Conservation (phyloP, 2,888 invertebrate genomes). For the Griposia aprilina region DNA sequence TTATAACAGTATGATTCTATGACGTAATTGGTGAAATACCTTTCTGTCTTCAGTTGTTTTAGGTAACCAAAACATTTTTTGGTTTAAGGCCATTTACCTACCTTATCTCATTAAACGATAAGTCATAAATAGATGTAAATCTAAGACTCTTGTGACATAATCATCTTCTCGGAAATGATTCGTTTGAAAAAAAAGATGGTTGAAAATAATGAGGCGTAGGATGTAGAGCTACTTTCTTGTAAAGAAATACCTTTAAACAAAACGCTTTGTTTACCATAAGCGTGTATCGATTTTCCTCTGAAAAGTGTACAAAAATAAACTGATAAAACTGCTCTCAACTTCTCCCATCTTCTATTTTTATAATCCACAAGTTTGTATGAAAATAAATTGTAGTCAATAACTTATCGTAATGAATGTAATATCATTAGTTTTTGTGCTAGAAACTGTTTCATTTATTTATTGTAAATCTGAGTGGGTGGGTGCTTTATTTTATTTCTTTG, state of each 20-base stretch:
- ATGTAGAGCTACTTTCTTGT: neutral
- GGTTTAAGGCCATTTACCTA: too few species aligned
- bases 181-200: slow-evolving; percentile 11
- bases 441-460: slow-evolving; percentile 22
- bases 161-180: neutral
- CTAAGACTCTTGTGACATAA: neutral
- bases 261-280: neutral
- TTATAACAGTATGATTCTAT: neutral
- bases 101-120: slow-evolving; percentile 3
- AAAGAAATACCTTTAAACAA: neutral
- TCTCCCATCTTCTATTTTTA: slow-evolving; percentile 4
- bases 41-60: too few species aligned
- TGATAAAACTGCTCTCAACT: neutral
- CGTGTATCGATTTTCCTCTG: neutral
- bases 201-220: slow-evolving; percentile 9
- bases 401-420: slow-evolving; percentile 34
- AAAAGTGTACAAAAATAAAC: slow-evolving; percentile 13
- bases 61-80: neutral
- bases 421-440: slow-evolving; percentile 36
- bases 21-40: neutral
- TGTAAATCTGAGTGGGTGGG: slow-evolving; percentile 6
- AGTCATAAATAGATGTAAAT: neutral
- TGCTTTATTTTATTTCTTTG: slow-evolving; percentile 20
- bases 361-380: neutral
- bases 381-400: slow-evolving; percentile 25